These are phyloP conservation scores for Temnopleurus reevesii DNA, from an alignment of 53 echinoderm and acorn worm species.

Conservation along the genomic window DNA sequence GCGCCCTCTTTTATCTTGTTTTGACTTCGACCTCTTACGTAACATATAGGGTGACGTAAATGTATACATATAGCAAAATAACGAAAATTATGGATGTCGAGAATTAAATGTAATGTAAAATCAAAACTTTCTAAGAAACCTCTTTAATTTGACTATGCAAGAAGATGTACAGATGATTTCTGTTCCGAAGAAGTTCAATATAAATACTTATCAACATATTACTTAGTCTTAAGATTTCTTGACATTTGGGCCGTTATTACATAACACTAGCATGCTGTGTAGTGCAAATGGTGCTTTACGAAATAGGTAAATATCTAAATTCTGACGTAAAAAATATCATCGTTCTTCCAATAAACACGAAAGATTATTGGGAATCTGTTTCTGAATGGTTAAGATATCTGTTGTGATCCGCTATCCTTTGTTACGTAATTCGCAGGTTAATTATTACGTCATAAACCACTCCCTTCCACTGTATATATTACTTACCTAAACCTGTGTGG, in stretches of 20 bases:
- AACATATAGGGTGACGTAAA: slow-evolving; percentile 42
- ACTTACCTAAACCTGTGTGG: no score
- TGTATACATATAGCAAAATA: neutral
- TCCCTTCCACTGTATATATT: no score
- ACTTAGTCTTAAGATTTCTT: neutral
- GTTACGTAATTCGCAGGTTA: neutral
- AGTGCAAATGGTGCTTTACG: no score
- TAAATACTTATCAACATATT: no score
- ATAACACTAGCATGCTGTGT: neutral
- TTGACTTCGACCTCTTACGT: neutral
- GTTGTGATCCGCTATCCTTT: neutral
- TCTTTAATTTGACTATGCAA: no score
- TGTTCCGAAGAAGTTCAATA: no score
- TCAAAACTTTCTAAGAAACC: neutral
- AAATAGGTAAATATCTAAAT: no score
- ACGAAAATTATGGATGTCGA: neutral
- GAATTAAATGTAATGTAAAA: neutral
- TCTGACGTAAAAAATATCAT: no score
- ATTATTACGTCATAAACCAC: neutral
- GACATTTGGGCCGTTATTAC: neutral
- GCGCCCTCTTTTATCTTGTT: neutral
- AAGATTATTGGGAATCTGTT: neutral
- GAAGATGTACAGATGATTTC: no score
- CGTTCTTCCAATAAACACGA: no score
- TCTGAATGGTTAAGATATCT: neutral